Percentiles rank a stretch among this genome's conserved stretches.
phyloP scores from a whole-genome alignment of 1,140 invertebrate species.

The Oryzaephilus surinamensis region DNA sequence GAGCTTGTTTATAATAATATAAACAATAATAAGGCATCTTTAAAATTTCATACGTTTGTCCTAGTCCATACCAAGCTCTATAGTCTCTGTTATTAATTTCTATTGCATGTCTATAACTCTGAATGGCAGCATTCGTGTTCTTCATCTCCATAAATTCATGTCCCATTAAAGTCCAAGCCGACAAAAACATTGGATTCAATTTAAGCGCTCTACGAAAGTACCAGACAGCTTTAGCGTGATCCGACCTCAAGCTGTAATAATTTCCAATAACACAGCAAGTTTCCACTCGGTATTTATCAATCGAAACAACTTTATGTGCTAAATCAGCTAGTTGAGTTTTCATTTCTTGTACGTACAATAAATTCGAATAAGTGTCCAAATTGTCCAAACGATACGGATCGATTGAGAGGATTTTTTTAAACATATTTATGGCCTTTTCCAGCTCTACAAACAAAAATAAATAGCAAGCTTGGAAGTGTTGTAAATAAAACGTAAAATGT shows the following conservation, averaged over 20 bases:
- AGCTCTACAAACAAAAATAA: slow-evolving; percentile 58
- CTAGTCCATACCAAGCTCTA: slow-evolving; percentile 96
- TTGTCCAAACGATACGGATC: slow-evolving; percentile 93
- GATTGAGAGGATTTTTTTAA: slow-evolving; percentile 65
- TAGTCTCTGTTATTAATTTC: slow-evolving; percentile 92
- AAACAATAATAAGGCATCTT: slow-evolving; percentile 93
- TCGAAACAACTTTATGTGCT: slow-evolving; percentile 84
- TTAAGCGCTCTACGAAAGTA: slow-evolving; percentile 94
- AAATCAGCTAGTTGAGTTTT: slow-evolving; percentile 85
- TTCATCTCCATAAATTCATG: slow-evolving; percentile 99
- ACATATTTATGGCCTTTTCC: slow-evolving; percentile 77
- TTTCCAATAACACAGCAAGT: slow-evolving; percentile 99
- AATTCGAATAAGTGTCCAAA: slow-evolving; percentile 94
- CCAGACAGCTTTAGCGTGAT: slow-evolving; percentile 93
- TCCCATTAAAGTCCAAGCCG: slow-evolving; percentile 96
- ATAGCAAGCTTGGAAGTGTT: neutral
- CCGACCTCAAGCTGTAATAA: slow-evolving; percentile 91
- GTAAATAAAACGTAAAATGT: neutral
- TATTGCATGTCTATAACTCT: slow-evolving; percentile 93
- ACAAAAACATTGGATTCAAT: slow-evolving; percentile 87
- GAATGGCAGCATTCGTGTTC: slow-evolving; percentile 94
- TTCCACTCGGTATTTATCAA: slow-evolving; percentile 95
- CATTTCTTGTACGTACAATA: slow-evolving; percentile 90
- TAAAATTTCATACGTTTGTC: slow-evolving; percentile 96
- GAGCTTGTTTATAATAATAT: slow-evolving; percentile 96